A percentile compares a stretch with the other conserved stretches of the same genome.
phyloP scores from a whole-genome alignment of 1,140 invertebrate species.

The Drosophila kikkawai region DNA sequence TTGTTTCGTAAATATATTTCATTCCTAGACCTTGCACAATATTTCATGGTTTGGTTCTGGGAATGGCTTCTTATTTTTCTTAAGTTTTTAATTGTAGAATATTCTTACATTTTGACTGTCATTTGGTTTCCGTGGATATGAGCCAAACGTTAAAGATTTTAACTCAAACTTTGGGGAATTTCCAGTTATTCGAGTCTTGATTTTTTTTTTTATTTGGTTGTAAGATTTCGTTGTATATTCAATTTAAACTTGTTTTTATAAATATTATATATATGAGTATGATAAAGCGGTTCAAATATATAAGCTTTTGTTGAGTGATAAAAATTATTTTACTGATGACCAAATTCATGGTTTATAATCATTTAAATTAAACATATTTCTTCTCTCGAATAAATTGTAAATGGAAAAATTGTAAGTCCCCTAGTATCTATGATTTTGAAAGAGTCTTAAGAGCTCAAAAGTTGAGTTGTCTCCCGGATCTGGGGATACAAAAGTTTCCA shows the following conservation, averaged over 20 bases:
- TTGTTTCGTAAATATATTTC: neutral
- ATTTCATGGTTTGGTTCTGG: neutral
- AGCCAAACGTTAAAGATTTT: neutral
- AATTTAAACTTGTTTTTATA: slow-evolving; percentile 10
- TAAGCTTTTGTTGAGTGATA: neutral
- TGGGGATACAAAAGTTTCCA: slow-evolving; percentile 28
- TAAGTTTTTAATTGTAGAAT: neutral
- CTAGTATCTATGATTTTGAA: neutral
- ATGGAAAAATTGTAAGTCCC: neutral
- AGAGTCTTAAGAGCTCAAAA: neutral
- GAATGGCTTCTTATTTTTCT: neutral
- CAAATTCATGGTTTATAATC: no score
- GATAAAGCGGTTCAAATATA: neutral
- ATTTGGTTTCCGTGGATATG: neutral
- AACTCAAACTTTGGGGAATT: neutral
- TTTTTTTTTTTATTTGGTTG: slow-evolving; percentile 1
- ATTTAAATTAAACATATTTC: no score
- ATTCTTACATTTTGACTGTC: neutral
- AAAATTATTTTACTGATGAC: neutral
- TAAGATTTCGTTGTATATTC: slow-evolving; percentile 3
- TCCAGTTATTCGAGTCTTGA: slow-evolving; percentile 14
- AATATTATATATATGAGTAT: neutral
- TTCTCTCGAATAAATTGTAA: no score
- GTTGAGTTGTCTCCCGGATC: neutral
- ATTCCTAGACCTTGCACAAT: neutral